Base-by-base conservation (phyloP, 1,140 invertebrate species). In the Drosophila funebris region DNA sequence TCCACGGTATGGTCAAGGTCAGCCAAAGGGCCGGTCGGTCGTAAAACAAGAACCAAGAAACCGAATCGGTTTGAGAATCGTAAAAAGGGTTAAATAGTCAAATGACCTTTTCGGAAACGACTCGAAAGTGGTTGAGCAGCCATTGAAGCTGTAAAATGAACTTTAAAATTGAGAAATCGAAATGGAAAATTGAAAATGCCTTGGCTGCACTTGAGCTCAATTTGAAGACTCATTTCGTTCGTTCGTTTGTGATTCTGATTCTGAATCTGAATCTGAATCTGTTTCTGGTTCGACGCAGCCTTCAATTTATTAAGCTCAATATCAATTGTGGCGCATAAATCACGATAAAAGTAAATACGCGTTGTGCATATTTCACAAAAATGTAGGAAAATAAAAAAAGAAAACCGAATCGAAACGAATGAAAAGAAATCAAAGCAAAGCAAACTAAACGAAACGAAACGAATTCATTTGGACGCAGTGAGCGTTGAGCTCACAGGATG, bases 221-320 rank as follows among this genome's bases (percentile, higher is more conserved):
- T 88, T 88, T 71, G 78, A 82, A 72, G 57, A 78, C 46, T 67
- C 46, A 64, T 46, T 64, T 46, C 14, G n/a, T 66, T 41, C 48
- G 22, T 22, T 58, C 13, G 36, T 22, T 60, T 33, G 7, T 20
- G 33, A 18, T 31, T 41, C 29, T 52, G 63, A 29, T 61, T 46
- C 43, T 14, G 57, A n/a, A 54, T 46, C 18, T 13, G 16, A 37
- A 67, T 37, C 29, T 52, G 33, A 41, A 67, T 61, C 24, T 50
- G 43, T 46, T 74, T 67, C 43, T 84, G 73, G 57, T 50, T 63
- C 62, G 37, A 24, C 6, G 33, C 50, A 87, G 72, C 84, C 83
- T 88, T 83, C 83, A 89, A 87, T 87, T 89, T 87, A 87, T 87
- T 87, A 87, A 87, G 75, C 83, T 73, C 83, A 88, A 87, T 88